A percentile compares a stretch with the other conserved stretches of the same genome.
Evolutionary conservation across 2,113 vertebrate genomes (phyloP).

Genomic region (Coregonus clupeaformis): DNA sequence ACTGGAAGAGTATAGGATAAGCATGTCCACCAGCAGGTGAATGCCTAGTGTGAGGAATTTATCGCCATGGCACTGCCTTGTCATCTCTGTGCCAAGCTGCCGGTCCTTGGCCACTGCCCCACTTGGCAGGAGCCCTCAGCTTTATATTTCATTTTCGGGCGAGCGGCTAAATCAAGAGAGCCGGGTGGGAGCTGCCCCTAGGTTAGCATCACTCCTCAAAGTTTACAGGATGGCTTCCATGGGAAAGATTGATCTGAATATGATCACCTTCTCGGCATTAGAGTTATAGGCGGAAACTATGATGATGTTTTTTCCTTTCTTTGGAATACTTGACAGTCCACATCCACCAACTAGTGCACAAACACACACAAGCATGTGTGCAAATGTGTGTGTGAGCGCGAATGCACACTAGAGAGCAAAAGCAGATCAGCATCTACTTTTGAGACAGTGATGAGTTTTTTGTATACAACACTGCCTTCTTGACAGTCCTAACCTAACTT

Average conservation of each 20-base stretch:
- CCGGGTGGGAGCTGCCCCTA: conserved; percentile 18
- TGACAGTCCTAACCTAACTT: background rate
- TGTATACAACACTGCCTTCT: background rate
- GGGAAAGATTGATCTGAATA: too few species aligned
- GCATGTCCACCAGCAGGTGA: conserved; percentile 39
- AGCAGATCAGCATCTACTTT: too few species aligned
- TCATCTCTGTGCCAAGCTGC: conserved; percentile 44
- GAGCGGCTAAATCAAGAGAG: conserved; percentile 25
- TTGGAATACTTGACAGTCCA: background rate
- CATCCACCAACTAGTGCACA: background rate
- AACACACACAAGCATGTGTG: background rate
- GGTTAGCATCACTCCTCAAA: conserved; percentile 20
- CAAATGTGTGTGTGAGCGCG: background rate
- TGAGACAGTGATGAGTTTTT: too few species aligned
- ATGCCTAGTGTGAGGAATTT: conserved; percentile 54
- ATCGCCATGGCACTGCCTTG: conserved; percentile 37
- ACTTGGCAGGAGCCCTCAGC: conserved; percentile 46
- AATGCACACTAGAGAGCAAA: background rate
- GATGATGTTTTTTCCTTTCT: background rate
- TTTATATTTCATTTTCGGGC: conserved; percentile 42
- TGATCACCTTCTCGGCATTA: background rate
- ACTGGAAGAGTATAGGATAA: conserved; percentile 23
- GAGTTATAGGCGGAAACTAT: background rate
- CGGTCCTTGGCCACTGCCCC: conserved; percentile 50
- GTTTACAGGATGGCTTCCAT: too few species aligned